A percentile compares a stretch with the other conserved stretches of the same genome.
These are phyloP conservation scores for Eilema griseolum DNA, from an alignment of 2,888 invertebrate genomes.

Conservation along the genomic window DNA sequence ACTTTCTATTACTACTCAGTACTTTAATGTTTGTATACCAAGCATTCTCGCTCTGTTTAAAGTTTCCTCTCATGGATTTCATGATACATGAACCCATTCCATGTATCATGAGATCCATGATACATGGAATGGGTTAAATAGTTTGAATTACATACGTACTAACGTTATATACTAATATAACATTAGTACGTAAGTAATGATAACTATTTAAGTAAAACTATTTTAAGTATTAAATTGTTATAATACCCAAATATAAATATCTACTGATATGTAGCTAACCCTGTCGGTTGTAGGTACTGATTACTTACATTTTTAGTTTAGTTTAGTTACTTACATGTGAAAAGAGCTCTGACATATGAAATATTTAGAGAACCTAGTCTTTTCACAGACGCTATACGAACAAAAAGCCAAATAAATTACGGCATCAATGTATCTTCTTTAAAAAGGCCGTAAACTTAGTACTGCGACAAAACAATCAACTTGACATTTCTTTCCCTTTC, in stretches of 20 bases:
- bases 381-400: not conserved
- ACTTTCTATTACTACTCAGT: not conserved
- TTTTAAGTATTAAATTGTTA: too few relatives aligned
- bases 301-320: not conserved
- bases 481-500: constrained; percentile 31
- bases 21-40: not conserved
- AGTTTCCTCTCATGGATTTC: too few relatives aligned
- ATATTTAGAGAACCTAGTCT: not conserved
- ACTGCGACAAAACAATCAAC: constrained; percentile 21
- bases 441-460: constrained; percentile 16
- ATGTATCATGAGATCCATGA: too few relatives aligned
- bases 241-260: too few relatives aligned
- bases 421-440: constrained; percentile 20
- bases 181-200: too few relatives aligned
- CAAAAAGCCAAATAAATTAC: constrained; percentile 15
- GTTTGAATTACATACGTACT: not conserved
- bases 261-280: too few relatives aligned
- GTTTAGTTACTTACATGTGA: not conserved
- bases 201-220: too few relatives aligned
- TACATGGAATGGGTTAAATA: not conserved
- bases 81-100: too few relatives aligned
- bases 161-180: too few relatives aligned
- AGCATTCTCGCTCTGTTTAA: not conserved
- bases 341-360: not conserved
- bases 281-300: not conserved